Percentiles rank a stretch among this genome's conserved stretches.
phyloP scores from a whole-genome alignment of 1,140 invertebrate genomes.

The Drosophila takahashii region DNA sequence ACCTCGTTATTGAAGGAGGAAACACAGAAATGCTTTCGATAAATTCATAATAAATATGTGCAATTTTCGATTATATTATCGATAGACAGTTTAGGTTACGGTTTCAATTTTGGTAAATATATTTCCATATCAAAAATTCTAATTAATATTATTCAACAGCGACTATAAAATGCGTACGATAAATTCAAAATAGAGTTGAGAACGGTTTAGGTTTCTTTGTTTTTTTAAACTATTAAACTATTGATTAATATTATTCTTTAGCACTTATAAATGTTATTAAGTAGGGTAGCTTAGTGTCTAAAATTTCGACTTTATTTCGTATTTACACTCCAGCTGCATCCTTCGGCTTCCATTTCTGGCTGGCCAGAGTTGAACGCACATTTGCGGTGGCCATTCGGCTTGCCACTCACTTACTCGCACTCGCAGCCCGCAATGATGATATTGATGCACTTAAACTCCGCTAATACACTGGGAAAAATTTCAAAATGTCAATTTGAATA shows the following conservation, averaged over 20 bases:
- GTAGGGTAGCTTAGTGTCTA: neutral
- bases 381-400: constrained; percentile 46
- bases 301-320: neutral
- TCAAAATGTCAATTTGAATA: too few relatives aligned
- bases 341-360: constrained; percentile 49
- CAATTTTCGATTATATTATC: neutral
- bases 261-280: too few relatives aligned
- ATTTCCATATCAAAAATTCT: too few relatives aligned
- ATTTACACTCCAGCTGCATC: constrained; percentile 18
- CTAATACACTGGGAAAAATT: neutral
- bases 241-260: too few relatives aligned
- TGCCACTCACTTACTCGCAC: constrained; percentile 24
- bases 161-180: too few relatives aligned
- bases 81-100: too few relatives aligned
- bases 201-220: too few relatives aligned
- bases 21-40: neutral
- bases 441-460: constrained; percentile 41
- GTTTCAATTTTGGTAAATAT: too few relatives aligned
- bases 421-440: constrained; percentile 25
- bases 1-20: too few relatives aligned
- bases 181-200: too few relatives aligned
- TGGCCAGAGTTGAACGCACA: constrained; percentile 55
- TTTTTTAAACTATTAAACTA: too few relatives aligned
- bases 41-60: neutral
- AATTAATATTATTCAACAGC: too few relatives aligned